A percentile compares a stretch with the other conserved stretches of the same genome.
phyloP scores from a whole-genome alignment of 2,113 vertebrate species.

The Scolopax mira region DNA sequence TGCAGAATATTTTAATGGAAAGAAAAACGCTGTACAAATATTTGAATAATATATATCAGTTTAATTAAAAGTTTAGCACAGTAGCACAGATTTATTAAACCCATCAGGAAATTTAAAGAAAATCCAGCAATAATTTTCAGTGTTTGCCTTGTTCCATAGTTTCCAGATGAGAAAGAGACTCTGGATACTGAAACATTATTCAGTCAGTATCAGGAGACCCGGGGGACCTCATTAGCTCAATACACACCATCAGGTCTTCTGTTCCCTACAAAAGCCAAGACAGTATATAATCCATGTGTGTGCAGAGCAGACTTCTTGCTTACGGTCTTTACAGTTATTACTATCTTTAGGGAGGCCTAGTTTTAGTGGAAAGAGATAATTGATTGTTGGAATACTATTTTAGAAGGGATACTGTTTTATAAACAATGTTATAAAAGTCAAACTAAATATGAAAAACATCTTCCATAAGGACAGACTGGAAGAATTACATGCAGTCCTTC shows the following conservation, averaged over 20 bases:
- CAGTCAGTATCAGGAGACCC: not conserved
- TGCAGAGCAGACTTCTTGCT: not conserved
- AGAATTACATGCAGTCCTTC: not conserved
- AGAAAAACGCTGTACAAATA: not conserved
- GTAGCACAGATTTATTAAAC: not conserved
- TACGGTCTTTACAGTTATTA: not conserved
- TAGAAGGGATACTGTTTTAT: not conserved
- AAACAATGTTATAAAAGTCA: not conserved
- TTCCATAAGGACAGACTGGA: not conserved
- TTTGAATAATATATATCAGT: not conserved
- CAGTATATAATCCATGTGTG: not conserved
- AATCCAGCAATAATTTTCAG: constrained; percentile 19
- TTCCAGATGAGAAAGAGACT: constrained; percentile 25
- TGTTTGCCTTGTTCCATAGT: not conserved
- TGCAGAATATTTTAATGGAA: not conserved
- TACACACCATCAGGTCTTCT: not conserved
- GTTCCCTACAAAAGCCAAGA: not conserved
- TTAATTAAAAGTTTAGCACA: not conserved
- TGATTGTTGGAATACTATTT: not conserved
- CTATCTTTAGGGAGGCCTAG: not conserved
- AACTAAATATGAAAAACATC: not conserved
- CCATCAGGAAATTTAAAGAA: constrained; percentile 20
- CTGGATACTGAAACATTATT: not conserved
- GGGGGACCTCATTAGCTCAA: constrained; percentile 61
- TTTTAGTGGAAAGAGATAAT: not conserved